phyloP scores from a whole-genome alignment of 2,797 vertebrate species.

The Crax fasciolata region DNA sequence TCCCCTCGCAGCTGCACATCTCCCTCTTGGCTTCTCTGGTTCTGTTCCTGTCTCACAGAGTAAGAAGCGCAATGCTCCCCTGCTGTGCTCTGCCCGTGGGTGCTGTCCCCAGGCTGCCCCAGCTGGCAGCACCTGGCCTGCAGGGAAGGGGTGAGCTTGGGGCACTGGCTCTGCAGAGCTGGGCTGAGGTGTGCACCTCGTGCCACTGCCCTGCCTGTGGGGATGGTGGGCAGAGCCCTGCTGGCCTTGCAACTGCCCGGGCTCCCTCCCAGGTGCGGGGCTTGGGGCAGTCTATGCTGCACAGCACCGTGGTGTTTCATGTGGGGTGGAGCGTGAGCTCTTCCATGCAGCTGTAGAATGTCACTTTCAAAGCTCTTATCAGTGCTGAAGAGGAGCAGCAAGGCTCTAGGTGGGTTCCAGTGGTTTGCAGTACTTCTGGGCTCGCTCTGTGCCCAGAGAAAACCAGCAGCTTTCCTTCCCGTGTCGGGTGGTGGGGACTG shows the following conservation, averaged over 20 bases:
- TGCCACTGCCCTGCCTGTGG: too few relatives aligned
- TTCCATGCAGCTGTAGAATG: neutral
- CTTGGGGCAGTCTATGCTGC: neutral
- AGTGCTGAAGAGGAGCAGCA: neutral
- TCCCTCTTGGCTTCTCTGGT: conserved; percentile 59
- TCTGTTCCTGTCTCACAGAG: conserved; percentile 46
- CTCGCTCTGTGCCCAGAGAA: neutral
- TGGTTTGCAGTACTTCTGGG: neutral
- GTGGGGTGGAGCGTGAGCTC: neutral
- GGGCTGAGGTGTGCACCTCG: neutral
- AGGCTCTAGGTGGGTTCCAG: neutral
- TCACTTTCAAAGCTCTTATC: fast-evolving
- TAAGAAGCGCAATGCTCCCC: neutral
- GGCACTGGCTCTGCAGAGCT: neutral
- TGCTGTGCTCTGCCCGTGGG: too few relatives aligned
- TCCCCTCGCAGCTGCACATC: conserved; percentile 55
- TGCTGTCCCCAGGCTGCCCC: neutral
- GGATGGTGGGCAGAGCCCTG: too few relatives aligned
- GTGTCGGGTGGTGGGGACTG: neutral
- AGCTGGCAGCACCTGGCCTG: neutral
- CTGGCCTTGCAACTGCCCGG: neutral
- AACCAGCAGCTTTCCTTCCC: neutral
- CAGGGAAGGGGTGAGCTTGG: neutral
- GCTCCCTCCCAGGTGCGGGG: neutral
- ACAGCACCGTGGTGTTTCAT: neutral